Evolutionary conservation across 2,888 invertebrate genomes (phyloP), one percentile per base, ranked within the genome.

Genomic region (Mythimna pallens): DNA sequence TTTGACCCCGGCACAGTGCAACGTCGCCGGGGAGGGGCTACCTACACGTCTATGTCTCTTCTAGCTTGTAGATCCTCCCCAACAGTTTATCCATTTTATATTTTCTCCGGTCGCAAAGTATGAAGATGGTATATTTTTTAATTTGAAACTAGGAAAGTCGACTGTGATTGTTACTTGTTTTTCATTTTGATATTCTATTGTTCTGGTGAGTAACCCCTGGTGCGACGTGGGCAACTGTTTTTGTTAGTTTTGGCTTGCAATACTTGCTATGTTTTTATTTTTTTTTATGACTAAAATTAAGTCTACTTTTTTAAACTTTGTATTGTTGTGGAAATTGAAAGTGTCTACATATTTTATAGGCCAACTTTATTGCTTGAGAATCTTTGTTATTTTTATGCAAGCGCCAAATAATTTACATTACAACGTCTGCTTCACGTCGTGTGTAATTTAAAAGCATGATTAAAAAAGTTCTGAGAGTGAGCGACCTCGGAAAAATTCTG

Each of bases 1-100:
- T n/a, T 95, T 93, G 93, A 93, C 93, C 93, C 93, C 94, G 92
- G 92, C 93, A 90, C 92, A 90, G 85, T 73, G 80, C 73, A 47
- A 7, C 66, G 65, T 78, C 84, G 87, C 85, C 86, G 83, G 87
- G 88, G 89, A 91, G 89, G 88, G 87, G 89, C 88, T 90, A 90
- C 90, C 88, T 89, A 90, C 88, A 87, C 88, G 87, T 91, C 89
- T 86, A 89, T 89, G 90, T 91, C 89, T 89, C 87, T 91, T 92
- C 92, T 90, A 92, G 89, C 89, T 88, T 88, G 88, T 89, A 92
- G 89, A 90, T 88, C 89, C 92, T 87, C 87, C 90, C 88, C 87
- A 82, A 84, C 88, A 89, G 89, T 93, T 93, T 92, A 92, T 92
- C 88, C 90, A 87, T 92, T 93, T 92, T 92, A 92, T 92, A 92